Evolutionary conservation across 35 echinoderm and acorn worm species (phyloP), one percentile per base, ranked within the genome.

Genomic region (Anneissia japonica): DNA sequence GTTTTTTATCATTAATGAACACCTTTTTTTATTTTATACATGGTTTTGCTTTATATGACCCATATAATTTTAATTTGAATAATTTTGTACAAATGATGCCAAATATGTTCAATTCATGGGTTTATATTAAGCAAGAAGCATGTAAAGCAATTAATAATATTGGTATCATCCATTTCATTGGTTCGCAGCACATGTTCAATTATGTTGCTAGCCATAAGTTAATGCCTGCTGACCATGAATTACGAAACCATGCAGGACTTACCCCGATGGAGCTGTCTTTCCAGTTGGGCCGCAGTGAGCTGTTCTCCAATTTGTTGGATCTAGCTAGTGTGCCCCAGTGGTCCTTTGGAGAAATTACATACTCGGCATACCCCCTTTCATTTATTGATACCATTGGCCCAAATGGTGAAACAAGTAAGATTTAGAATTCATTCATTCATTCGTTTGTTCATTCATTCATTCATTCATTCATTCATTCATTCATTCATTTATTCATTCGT

Each of bases 181-280:
- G 40, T 89, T 40, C 12, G 40, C 78, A 98, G 95, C 33, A 88
- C 16, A 91, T 98, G 89, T 98, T 93, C 75, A 91, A 89, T 30
- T 86, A 98, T 84, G 91, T 86, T 6, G 84, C 93, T 32, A 85
- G 84, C 56, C 91, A 93, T 30, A 82, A 87, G 85, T 91, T 91
- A 75, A 87, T 91, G 92, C 92, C 95, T 5, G 91, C 92, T 51
- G 89, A 77, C 72, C 88, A 90, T 35, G 84, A 77, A 34, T 84
- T 87, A 23, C 28, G 74, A 33, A 98, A 98, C 33, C 34, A 45
- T 12, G 91, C 95, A 37, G 95, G 95, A 0, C 83, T 98, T 33
- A 98, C 95, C 9, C 85, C 95, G 1, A 41, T 98, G 36, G 79
- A 93, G 74, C 91, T 98, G 6, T 93, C 95, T 9, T 98, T 85